Conservation (phyloP, 2,888 invertebrate species). For the Onthophagus sagittarius region DNA sequence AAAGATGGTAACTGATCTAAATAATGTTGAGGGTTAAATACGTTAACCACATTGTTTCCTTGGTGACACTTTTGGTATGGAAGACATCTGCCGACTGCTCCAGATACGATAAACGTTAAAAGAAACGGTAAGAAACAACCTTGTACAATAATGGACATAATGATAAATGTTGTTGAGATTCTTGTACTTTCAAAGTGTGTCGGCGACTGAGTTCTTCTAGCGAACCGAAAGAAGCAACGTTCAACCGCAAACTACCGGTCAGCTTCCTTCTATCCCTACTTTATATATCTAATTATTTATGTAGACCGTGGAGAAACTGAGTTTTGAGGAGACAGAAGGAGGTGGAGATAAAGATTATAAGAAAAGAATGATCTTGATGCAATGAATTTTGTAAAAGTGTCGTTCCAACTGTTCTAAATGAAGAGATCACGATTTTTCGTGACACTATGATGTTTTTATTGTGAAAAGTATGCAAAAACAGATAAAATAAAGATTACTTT, state of each 20-base stretch:
- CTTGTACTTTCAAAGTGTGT: slow-evolving; percentile 9
- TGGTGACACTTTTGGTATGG: slow-evolving; percentile 34
- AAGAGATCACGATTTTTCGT: not conserved
- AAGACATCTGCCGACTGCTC: slow-evolving; percentile 3
- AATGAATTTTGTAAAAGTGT: not conserved
- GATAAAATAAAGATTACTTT: not conserved
- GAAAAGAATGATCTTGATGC: not conserved
- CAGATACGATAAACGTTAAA: slow-evolving; percentile 10
- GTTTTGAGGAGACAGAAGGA: slow-evolving; percentile 18
- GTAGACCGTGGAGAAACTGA: slow-evolving; percentile 24
- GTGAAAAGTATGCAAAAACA: not conserved
- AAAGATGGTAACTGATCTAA: slow-evolving; percentile 40
- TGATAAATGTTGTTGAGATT: not conserved
- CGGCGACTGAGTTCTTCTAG: slow-evolving; percentile 20
- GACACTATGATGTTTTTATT: not conserved
- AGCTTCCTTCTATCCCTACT: slow-evolving; percentile 26
- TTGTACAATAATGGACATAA: not conserved
- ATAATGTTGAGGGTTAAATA: slow-evolving; percentile 42
- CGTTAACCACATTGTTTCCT: slow-evolving; percentile 18
- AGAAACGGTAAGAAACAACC: slow-evolving; percentile 4
- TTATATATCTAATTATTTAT: slow-evolving; percentile 31
- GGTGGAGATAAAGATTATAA: not conserved
- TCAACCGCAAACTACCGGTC: slow-evolving; percentile 29
- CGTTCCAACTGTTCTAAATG: not conserved
- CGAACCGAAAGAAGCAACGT: not conserved